phyloP scores from a whole-genome alignment of 2,113 vertebrate genomes.

The Platysteira castanea region DNA sequence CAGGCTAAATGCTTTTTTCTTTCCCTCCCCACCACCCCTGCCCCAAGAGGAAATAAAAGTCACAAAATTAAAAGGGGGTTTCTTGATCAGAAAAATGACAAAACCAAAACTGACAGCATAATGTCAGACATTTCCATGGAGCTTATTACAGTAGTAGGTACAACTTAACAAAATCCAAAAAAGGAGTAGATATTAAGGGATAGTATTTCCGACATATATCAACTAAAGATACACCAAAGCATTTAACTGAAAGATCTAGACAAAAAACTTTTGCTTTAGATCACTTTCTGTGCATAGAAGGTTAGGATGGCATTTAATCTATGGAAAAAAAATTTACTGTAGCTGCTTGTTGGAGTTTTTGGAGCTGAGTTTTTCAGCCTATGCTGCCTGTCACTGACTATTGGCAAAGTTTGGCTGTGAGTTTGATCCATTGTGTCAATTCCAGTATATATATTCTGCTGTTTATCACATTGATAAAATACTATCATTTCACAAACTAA shows the following conservation, averaged over 20 bases:
- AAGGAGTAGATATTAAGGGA: not conserved
- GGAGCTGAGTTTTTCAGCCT: not conserved
- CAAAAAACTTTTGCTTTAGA: not conserved
- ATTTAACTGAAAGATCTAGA: not conserved
- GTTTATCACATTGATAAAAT: not conserved
- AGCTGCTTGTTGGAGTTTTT: not conserved
- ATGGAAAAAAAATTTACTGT: not conserved
- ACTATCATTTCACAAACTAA: not conserved
- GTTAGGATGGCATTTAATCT: not conserved
- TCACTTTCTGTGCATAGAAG: not conserved
- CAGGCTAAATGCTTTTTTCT: not conserved
- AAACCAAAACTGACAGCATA: not conserved
- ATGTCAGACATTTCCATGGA: not conserved
- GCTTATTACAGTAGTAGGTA: not conserved
- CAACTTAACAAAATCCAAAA: not conserved
- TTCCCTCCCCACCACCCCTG: rapidly evolving
- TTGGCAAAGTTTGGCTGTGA: not conserved
- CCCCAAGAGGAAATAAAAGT: not conserved
- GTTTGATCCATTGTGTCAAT: not conserved
- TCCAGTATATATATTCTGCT: not conserved
- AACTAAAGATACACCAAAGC: not conserved
- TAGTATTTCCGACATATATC: not conserved
- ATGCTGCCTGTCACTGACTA: not conserved
- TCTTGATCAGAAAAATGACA: not conserved
- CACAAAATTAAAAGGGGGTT: not conserved